These are phyloP conservation scores for Craterocephalus amniculus DNA, from an alignment of 2,797 vertebrate genomes.

Conservation along the genomic window DNA sequence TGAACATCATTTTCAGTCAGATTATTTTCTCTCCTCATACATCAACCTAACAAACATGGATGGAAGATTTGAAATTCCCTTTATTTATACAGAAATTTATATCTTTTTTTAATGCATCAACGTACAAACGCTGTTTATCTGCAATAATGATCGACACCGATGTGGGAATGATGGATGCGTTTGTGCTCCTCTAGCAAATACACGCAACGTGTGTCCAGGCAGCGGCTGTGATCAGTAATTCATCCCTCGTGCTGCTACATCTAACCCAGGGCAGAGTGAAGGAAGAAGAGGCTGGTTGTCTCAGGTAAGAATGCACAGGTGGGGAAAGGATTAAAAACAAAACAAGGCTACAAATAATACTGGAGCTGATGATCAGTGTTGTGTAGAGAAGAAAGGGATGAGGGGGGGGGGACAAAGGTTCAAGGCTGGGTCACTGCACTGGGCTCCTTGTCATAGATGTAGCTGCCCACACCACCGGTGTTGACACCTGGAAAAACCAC, in stretches of 20 bases:
- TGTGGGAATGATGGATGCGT: conserved; percentile 26
- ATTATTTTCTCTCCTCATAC: background rate
- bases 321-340: background rate
- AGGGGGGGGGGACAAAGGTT: conserved; percentile 59
- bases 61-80: conserved; percentile 24
- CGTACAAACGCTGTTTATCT: conserved; percentile 3
- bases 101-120: conserved; percentile 24
- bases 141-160: conserved; percentile 1
- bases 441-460: conserved; percentile 96
- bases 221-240: conserved; percentile 22
- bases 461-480: conserved; percentile 97
- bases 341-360: conserved; percentile 51
- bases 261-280: conserved; percentile 18
- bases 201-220: conserved; percentile 25
- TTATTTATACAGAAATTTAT: conserved; percentile 8
- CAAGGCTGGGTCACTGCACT: conserved; percentile 90
- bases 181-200: conserved; percentile 22
- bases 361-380: conserved; percentile 58
- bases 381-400: conserved; percentile 50
- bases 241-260: conserved; percentile 34
- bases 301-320: conserved; percentile 43
- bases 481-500: conserved; percentile 90
- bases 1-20: conserved; percentile 23
- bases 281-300: conserved; percentile 35
- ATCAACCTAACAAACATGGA: conserved; percentile 2